Conservation (phyloP, 2,797 vertebrate species). For the Spinibarbus caldwelli region DNA sequence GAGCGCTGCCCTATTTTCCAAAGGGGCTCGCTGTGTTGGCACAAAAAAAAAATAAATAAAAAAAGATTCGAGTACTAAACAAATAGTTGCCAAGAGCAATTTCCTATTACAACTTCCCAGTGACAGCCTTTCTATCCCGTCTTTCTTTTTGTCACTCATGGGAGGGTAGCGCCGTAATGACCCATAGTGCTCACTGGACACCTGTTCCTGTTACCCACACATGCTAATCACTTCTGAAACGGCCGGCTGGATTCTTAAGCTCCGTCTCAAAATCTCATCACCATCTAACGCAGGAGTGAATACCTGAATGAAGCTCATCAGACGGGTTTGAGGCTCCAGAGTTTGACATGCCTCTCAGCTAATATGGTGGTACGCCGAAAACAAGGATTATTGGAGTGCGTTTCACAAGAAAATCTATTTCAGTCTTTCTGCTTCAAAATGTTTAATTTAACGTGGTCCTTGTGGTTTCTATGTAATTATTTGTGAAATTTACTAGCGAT, state of each 20-base stretch:
- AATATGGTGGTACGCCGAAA: not conserved
- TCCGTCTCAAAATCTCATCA: not conserved
- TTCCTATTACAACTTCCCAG: constrained; percentile 94
- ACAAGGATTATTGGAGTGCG: not conserved
- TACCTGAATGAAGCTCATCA: not conserved
- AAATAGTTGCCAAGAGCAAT: constrained; percentile 99
- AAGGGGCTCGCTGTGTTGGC: constrained; percentile 92
- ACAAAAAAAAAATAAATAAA: constrained; percentile 79
- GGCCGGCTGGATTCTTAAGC: not conserved
- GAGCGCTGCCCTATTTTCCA: constrained; percentile 99
- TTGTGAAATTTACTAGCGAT: not conserved
- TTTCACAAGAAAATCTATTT: not conserved
- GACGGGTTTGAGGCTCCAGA: not conserved
- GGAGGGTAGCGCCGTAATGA: constrained; percentile 72
- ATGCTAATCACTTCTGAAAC: not conserved
- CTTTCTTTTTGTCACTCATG: constrained; percentile 79
- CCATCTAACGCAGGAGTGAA: not conserved
- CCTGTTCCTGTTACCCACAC: constrained; percentile 15
- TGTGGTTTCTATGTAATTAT: not conserved
- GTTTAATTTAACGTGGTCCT: not conserved
- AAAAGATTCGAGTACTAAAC: constrained; percentile 90
- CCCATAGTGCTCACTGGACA: constrained; percentile 51
- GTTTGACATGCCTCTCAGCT: not conserved
- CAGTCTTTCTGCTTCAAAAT: not conserved
- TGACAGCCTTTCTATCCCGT: constrained; percentile 80